Conservation (phyloP, 2,797 vertebrate genomes). For the Poecilia velifera region DNA sequence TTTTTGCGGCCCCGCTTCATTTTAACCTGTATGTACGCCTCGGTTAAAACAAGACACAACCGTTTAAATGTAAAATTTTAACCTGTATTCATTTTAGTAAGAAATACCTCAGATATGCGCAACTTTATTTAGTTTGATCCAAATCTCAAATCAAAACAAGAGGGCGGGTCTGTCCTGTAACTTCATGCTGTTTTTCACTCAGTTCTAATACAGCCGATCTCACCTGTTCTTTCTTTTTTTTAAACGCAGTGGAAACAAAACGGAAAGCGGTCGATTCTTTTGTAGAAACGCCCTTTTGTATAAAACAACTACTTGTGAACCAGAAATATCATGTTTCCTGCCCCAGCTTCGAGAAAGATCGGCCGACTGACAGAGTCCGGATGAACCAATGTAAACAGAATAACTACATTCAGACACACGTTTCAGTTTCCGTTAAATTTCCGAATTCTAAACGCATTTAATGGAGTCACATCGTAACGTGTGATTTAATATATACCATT, state of each 20-base stretch:
- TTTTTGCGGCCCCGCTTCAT: rapidly evolving
- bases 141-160: constrained; percentile 65
- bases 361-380: neutral
- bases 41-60: rapidly evolving
- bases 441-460: neutral
- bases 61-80: rapidly evolving
- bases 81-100: rapidly evolving
- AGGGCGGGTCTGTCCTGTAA: constrained; percentile 26
- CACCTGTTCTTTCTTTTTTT: neutral
- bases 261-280: constrained; percentile 8
- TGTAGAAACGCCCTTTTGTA: constrained; percentile 10
- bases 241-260: constrained; percentile 4
- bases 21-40: rapidly evolving
- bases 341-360: constrained; percentile 16
- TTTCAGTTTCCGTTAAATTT: neutral
- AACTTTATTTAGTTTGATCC: constrained; percentile 41
- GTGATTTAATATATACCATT: neutral
- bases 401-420: neutral
- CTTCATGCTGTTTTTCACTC: neutral
- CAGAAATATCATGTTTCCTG: constrained; percentile 34
- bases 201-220: constrained; percentile 1
- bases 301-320: neutral
- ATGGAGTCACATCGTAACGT: neutral
- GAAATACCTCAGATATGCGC: neutral
- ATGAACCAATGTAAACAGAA: neutral